Percentiles rank a stretch among this genome's conserved stretches.
Conservation (phyloP, 2,113 vertebrate genomes). For the Embiotoca jacksoni region DNA sequence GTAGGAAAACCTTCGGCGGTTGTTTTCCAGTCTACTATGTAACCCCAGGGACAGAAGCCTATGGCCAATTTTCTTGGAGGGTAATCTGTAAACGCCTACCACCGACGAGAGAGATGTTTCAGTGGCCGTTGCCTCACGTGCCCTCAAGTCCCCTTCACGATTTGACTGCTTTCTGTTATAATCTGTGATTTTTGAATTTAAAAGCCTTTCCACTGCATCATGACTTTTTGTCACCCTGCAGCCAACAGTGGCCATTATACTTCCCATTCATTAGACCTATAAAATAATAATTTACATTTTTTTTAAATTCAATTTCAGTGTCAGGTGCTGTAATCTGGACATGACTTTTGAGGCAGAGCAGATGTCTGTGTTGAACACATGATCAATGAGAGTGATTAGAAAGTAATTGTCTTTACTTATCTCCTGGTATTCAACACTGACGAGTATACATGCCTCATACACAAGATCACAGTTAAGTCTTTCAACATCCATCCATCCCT, state of each 20-base stretch:
- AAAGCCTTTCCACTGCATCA: conserved; percentile 48
- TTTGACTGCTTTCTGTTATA: conserved; percentile 38
- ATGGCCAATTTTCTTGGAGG: not conserved
- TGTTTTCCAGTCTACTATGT: not conserved
- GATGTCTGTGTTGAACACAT: conserved; percentile 51
- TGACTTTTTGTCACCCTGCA: conserved; percentile 44
- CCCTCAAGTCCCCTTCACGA: conserved; percentile 34
- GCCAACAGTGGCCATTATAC: conserved; percentile 35
- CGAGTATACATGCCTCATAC: not conserved
- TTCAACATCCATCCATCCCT: too few relatives aligned
- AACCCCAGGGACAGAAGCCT: not conserved
- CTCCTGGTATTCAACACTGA: not conserved
- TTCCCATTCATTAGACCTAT: conserved; percentile 56
- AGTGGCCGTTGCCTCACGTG: conserved; percentile 27
- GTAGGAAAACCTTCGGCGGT: not conserved
- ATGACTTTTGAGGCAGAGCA: conserved; percentile 38
- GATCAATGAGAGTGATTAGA: conserved; percentile 24
- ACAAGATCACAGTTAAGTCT: not conserved
- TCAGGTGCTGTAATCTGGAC: conserved; percentile 49
- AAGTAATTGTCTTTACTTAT: conserved; percentile 5
- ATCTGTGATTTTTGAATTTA: conserved; percentile 62
- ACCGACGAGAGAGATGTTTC: not conserved
- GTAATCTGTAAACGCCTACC: conserved; percentile 1
- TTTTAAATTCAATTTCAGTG: conserved; percentile 65
- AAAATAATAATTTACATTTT: conserved; percentile 67